Evolutionary conservation across 1,140 invertebrate genomes (phyloP), one percentile per base, ranked within the genome.

Genomic region (Camponotus pennsylvanicus): DNA sequence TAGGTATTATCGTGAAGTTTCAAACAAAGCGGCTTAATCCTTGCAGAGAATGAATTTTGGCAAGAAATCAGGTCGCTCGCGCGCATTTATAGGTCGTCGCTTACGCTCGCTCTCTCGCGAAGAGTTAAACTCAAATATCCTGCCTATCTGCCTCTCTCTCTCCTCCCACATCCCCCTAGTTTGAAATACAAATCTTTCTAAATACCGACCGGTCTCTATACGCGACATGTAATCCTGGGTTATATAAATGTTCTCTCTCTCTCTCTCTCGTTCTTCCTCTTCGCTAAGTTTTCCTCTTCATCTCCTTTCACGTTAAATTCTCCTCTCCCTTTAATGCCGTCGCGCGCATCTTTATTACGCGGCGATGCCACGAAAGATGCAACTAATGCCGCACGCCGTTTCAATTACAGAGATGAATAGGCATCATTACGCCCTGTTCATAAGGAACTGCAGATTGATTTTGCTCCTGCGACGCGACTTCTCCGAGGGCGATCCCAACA

Each of bases 341-440:
- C 40, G 64, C 18, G 85, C 67, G 80, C 78, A 8, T 61, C n/a
- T 57, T 66, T 86, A 75, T 79, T 78, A 45, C 77, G 64, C 61
- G 32, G 59, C 37, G 57, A 32, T 34, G 34, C 71, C 32, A 55
- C 27, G 49, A 67, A 84, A 42, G 69, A 42, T 71, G 55, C 79
- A 70, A 66, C 63, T 57, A 89, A 86, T 40, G 18, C 34, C 18
- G 49, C 15, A 8, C 9, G 42, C 40, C 57, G 69, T 71, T 92
- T 91, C 88, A 90, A 93, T 95, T 96, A 86, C 93, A 98, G 98
- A 99, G 96, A 99, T 99, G 98, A 99, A 99, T 95, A 97, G 99
- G 57, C 99, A 99, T 95, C 99, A 99, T 95, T 99, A 99, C 95
- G 98, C 98, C 7, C 95, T 99, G 86, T 99, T 99, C 95, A 97